Evolutionary conservation across 2,797 vertebrate species (phyloP), one percentile per base, ranked within the genome.

Genomic region (Cryptoprocta ferox): DNA sequence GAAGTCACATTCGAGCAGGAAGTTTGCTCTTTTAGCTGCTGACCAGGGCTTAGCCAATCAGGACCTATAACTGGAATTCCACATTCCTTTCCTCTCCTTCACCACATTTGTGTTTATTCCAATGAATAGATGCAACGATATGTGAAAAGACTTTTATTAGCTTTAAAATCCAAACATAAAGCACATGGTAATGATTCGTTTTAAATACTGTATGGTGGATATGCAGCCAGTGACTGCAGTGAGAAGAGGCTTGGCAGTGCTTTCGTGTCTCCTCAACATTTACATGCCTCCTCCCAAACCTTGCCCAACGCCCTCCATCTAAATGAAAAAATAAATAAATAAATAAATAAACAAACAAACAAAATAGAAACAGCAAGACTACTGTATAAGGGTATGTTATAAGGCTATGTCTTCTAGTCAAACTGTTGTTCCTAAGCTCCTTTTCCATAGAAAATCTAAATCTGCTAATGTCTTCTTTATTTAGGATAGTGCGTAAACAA

Each of bases 11-110:
- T 63, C 5, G 16, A 1, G 32, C n/a, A 59, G 0, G 42, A 75
- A 5, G 42, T 15, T 48, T 75, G 73, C 73, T 32, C 73, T 45
- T 30, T 48, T 16, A 75, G 42, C 1, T 4, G 5, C 42, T 3
- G 89, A 61, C 63, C 14, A 26, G 48, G 9, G 42, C 14, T 82
- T 48, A 91, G 68, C 96, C 96, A 91, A 96, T 97, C 85, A 92
- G 65, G 35, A 85, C 30, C 4, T 10, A 35, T 0, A 14, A 53
- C 2, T 19, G 32, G 59, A 39, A 63, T 91, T 78, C 48, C 82
- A 24, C 16, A 21, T 5, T 68, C 32, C 32, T 53, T 32, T 15
- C 24, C 19, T 4, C 19, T 1, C 35, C 35, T 66, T 61, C 15
- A 35, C 48, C 14, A 19, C 8, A 0, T 26, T 10, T 24, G 70